Evolutionary conservation across 2,113 vertebrate genomes (phyloP).

Genomic region (Pimephales promelas): DNA sequence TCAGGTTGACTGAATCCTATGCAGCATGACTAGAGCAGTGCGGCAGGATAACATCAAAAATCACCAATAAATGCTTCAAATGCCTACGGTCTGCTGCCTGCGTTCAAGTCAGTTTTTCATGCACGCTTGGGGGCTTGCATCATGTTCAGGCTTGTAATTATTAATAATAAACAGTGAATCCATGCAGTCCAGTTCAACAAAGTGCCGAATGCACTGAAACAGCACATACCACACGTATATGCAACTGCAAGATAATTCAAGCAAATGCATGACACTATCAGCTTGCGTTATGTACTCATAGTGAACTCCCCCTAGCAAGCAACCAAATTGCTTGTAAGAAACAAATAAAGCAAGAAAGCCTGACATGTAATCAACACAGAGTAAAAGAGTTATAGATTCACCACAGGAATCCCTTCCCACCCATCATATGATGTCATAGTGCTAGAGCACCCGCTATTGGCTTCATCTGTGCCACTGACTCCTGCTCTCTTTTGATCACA

Average conservation of each 20-base stretch:
- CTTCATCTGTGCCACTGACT: background rate
- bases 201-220: background rate
- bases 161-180: background rate
- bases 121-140: background rate
- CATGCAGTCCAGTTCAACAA: background rate
- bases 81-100: background rate
- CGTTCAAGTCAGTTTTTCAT: background rate
- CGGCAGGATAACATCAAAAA: background rate
- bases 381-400: constrained; percentile 10
- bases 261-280: background rate
- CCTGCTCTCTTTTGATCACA: background rate
- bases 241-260: background rate
- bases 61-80: background rate
- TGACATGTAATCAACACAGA: constrained; percentile 7
- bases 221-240: background rate
- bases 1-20: constrained; percentile 19
- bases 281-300: background rate
- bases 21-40: background rate
- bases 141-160: background rate
- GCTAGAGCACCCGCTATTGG: background rate
- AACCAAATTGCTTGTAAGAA: background rate
- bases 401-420: background rate
- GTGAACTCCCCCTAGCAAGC: background rate
- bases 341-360: background rate
- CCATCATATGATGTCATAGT: background rate